Percentiles rank a stretch among this genome's conserved stretches.
These are phyloP conservation scores for Macquaria ambigua DNA, from an alignment of 2,113 vertebrate species.

Conservation along the genomic window DNA sequence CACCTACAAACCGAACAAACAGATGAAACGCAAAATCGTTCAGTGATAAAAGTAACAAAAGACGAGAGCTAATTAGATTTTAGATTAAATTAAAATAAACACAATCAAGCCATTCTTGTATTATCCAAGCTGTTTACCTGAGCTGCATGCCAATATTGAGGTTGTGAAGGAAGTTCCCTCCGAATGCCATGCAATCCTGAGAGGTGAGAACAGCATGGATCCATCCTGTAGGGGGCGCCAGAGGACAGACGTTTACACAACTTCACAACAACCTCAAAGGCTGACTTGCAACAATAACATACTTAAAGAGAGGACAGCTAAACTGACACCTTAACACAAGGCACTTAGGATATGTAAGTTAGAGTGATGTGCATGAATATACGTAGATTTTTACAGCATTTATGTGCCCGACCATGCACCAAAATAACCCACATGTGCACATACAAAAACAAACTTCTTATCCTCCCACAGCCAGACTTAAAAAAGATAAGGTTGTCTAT, in stretches of 20 bases:
- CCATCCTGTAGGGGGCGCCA: slow-evolving; percentile 90
- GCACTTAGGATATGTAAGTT: neutral
- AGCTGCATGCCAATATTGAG: slow-evolving; percentile 99
- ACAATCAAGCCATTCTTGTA: neutral
- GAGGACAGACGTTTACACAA: slow-evolving; percentile 16
- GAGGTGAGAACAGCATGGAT: slow-evolving; percentile 99
- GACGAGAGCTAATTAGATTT: neutral
- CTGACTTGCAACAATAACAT: neutral
- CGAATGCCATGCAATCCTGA: slow-evolving; percentile 99
- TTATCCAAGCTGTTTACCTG: slow-evolving; percentile 84
- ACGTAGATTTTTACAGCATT: neutral
- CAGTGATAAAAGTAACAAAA: neutral
- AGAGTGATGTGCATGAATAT: neutral
- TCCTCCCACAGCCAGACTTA: neutral
- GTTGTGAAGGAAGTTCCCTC: slow-evolving; percentile 99
- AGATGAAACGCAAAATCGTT: neutral
- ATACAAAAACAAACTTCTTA: neutral
- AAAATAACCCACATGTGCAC: neutral
- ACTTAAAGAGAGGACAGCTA: neutral
- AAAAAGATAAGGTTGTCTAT: slow-evolving; percentile 24
- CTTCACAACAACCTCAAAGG: too few relatives aligned
- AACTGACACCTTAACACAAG: neutral
- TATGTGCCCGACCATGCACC: neutral
- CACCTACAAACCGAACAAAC: slow-evolving; percentile 85
- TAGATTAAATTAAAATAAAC: neutral